Base-by-base conservation (phyloP, 1,140 invertebrate genomes). In the Archivesica marissinica region DNA sequence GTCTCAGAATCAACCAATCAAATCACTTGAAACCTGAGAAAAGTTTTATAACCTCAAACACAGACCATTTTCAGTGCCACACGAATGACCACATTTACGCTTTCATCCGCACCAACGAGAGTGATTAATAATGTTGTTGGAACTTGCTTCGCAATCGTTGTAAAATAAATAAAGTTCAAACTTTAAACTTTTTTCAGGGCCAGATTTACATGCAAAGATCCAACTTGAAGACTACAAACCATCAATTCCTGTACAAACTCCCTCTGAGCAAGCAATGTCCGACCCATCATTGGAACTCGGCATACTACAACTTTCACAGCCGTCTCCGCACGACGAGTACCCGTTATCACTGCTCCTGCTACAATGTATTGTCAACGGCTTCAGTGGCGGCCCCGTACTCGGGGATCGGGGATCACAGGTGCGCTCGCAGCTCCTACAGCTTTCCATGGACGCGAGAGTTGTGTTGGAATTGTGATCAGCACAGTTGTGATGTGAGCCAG, bases 271-370 rank as follows among this genome's bases (percentile, higher is more conserved):
- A 17, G 86, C 66, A 33, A 90, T 86, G 56, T 92, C 92, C 33
- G 93, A 92, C n/a, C 92, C 90, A 44, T 92, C 92, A 70, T 89
- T 91, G 35, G 91, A 93, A 85, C 92, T 92, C 35, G 91, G 93
- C 78, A 89, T 85, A 84, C 92, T 93, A 87, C 91, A 93, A 82
- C 80, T 90, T 23, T 93, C 92, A 86, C 92, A 94, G 41, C 92
- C 91, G 30, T 94, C 92, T n/a, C 72, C 86, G 38, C 90, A 92
- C 33, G 92, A 93, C 0, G 91, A 91, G 82, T 93, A 93, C 11
- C 92, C 92, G 72, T 85, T 89, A 82, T 93, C 92, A 87, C 90
- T 91, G 30, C 86, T 84, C 56, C 86, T 61, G 75, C 85, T 87
- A 9, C 83, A 85, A 3, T 64, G 25, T 39, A 77, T 20, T 30